These are phyloP conservation scores for Rhadina sibilatrix DNA, from an alignment of 2,113 vertebrate genomes.

Conservation along the genomic window DNA sequence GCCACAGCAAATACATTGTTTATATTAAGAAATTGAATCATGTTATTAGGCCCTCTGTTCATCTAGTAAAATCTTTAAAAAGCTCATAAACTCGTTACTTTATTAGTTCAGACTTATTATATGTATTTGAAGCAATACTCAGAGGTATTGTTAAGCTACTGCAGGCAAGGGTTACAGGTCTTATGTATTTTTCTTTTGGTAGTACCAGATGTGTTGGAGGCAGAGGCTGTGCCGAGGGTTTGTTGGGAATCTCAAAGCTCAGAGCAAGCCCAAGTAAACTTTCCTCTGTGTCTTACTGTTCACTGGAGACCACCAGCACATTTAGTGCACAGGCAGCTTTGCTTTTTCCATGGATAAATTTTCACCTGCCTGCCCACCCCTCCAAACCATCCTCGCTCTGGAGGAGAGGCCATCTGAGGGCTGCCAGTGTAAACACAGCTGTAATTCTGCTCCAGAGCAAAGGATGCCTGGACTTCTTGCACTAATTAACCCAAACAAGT, in stretches of 20 bases:
- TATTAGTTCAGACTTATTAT: conserved; percentile 76
- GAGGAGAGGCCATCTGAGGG: neutral
- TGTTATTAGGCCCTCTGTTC: conserved; percentile 66
- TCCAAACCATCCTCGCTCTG: neutral
- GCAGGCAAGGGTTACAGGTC: conserved; percentile 53
- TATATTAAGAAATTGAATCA: conserved; percentile 62
- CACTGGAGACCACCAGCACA: neutral
- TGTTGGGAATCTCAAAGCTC: neutral
- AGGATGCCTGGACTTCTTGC: neutral
- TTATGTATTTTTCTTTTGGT: conserved; percentile 35
- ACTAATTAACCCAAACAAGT: neutral
- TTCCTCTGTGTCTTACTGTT: neutral
- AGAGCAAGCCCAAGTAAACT: neutral
- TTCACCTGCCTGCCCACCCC: neutral
- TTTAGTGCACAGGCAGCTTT: neutral
- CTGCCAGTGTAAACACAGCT: neutral
- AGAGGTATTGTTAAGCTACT: conserved; percentile 75
- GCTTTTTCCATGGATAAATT: neutral
- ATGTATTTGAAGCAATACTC: conserved; percentile 73
- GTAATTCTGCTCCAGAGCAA: neutral
- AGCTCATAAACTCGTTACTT: conserved; percentile 75
- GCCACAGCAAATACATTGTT: conserved; percentile 43
- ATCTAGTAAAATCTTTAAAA: conserved; percentile 80
- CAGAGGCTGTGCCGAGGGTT: neutral
- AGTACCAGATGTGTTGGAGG: conserved; percentile 2